phyloP scores from a whole-genome alignment of 2,113 vertebrate species.

The Nycticorax nycticorax region DNA sequence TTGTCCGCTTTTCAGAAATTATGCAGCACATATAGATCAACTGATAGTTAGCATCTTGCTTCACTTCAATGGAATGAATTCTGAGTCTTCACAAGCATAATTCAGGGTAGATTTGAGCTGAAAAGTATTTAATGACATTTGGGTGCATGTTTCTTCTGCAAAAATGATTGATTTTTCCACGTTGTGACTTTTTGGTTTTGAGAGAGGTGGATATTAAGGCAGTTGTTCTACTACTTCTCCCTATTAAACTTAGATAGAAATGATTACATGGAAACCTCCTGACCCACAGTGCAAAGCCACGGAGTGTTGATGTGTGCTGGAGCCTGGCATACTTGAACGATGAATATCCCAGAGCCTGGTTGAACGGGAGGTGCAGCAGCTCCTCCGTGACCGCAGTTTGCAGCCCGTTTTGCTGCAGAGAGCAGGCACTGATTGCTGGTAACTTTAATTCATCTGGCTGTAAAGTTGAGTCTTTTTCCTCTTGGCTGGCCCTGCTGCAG shows the following conservation, averaged over 20 bases:
- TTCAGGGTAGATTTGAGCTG: neutral
- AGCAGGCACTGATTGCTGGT: neutral
- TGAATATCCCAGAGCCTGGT: neutral
- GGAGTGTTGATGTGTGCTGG: neutral
- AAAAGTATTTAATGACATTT: neutral
- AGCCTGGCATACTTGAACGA: neutral
- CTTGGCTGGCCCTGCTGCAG: neutral
- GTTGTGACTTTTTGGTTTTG: neutral
- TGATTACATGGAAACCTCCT: neutral
- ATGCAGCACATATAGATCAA: neutral
- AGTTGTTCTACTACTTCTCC: neutral
- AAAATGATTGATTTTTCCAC: neutral
- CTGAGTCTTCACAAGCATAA: neutral
- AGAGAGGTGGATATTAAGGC: neutral
- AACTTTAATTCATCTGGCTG: neutral
- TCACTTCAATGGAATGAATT: neutral
- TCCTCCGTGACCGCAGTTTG: fast-evolving
- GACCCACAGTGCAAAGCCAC: neutral
- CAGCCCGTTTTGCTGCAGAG: neutral
- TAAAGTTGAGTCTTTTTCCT: neutral
- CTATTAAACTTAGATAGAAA: neutral
- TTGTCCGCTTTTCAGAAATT: neutral
- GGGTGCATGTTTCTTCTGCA: neutral
- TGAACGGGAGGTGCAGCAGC: neutral
- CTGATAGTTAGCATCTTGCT: neutral